Base-by-base conservation (phyloP, 2,888 invertebrate species). In the Syritta pipiens region DNA sequence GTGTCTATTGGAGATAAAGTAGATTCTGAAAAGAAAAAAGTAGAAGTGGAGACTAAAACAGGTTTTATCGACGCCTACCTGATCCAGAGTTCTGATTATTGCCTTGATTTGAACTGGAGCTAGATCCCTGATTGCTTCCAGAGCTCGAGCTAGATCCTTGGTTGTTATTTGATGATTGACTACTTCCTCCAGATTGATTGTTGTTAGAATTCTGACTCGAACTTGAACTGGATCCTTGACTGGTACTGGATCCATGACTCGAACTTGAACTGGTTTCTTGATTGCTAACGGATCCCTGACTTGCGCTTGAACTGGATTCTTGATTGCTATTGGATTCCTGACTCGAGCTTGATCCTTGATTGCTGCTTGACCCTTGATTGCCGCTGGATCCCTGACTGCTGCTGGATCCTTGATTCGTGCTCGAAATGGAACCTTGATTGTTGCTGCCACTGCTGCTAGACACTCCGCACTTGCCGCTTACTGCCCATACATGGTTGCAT, bases 401-500 rank as follows among this genome's bases (percentile, higher is more conserved):
- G 10, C 22, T 14, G n/a, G 83, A n/a, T n/a, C n/a, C n/a, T 9
- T 20, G 35, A 35, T 35, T 35, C 2, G 35, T 17, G 17, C 17
- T 37, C 4, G 37, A 37, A 4, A 17, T 69, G 6, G 74, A 75
- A 1, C 22, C 32, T 57, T 82, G 81, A 42, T 81, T 81, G 12
- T 37, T 79, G 12, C 55, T 77, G 14, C 40, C 17, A 14, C 37
- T 69, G 4, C 22, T 22, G 26, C 32, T 28, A 5, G 59, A 69
- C 14, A 81, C 59, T 17, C 69, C 71, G 53, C 77, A 77, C 28
- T 67, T 77, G 0, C 72, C 72, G 12, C 37, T 71, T 26, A 82
- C 81, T 0, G 77, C 81, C 74, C 83, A 81, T n/a, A 82, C 74
- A 59, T 84, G 81, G 20, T 84, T 83, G 22, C 84, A 84, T 14